phyloP scores from a whole-genome alignment of 2,888 invertebrate species.

The Argyresthia goedartella region DNA sequence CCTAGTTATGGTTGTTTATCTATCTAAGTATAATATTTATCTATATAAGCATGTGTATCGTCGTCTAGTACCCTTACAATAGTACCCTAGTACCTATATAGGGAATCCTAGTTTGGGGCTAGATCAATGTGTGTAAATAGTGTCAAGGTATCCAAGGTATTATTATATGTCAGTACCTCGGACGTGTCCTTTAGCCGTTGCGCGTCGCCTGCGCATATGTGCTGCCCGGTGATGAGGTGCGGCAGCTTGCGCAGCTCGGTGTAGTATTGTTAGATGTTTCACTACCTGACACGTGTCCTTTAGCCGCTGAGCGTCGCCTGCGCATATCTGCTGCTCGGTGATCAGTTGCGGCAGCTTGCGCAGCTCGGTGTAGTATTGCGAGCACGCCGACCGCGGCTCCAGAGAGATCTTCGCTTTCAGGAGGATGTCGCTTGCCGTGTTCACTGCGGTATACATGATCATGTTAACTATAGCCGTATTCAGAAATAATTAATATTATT shows the following conservation, averaged over 20 bases:
- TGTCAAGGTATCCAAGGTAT: too few species aligned
- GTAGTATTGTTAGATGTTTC: too few species aligned
- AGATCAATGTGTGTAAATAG: too few species aligned
- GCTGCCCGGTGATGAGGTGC: conserved; percentile 32
- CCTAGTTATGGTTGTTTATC: too few species aligned
- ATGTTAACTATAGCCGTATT: background rate
- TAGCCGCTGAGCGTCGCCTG: conserved; percentile 39
- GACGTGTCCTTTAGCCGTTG: conserved; percentile 34
- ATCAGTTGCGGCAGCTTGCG: conserved; percentile 46
- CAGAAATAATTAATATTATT: conserved; percentile 3
- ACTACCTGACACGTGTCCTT: conserved; percentile 31
- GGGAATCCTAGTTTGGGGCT: too few species aligned
- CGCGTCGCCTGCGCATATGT: conserved; percentile 55
- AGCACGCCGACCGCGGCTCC: conserved; percentile 28
- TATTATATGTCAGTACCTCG: too few species aligned
- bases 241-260: conserved; percentile 51
- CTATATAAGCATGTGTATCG: too few species aligned
- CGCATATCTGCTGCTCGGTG: conserved; percentile 43
- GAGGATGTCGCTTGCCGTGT: conserved; percentile 32
- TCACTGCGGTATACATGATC: conserved; percentile 20
- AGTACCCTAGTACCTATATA: too few species aligned
- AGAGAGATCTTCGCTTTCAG: conserved; percentile 45
- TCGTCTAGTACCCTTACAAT: too few species aligned
- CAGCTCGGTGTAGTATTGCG: conserved; percentile 33
- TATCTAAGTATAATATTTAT: too few species aligned